Base-by-base conservation (phyloP, 2,797 vertebrate species). In the Parambassis ranga region DNA sequence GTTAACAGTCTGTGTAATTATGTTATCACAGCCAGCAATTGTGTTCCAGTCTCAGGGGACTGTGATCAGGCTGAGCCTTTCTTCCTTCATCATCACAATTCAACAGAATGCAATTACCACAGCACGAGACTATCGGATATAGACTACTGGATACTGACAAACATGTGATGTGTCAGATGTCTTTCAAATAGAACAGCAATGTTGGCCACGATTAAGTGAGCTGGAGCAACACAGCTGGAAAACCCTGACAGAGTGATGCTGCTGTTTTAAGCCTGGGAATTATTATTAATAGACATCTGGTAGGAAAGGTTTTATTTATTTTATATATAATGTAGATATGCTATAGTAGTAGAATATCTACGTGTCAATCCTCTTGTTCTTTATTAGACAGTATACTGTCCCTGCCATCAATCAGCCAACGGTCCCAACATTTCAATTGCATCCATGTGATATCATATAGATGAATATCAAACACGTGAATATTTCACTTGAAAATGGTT, bases 1-100 rank as follows among this genome's bases (percentile, higher is more conserved):
- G 71, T 75, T 82, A 85, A 87, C 72, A 78, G 64, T 71, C 57
- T 74, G 67, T 48, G 49, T 81, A 82, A 84, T 87, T 74, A 78
- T 50, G 56, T 77, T 77, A 73, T 77, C 69, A 75, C 55, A 63
- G 68, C 13, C 70, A 81, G 61, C 58, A 50, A 77, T 65, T 52
- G 64, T 71, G 28, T 16, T 52, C 19, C n/a, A 10, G 39, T 71
- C 75, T 71, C 70, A 2, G 8, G 55, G 57, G 71, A 47, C 24
- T 9, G 47, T 2, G 9, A 33, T 65, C 16, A 58, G 57, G 1
- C 52, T 30, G 8, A 51, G 53, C 16, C 38, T 41, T 68, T 50
- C 52, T 60, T 7, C 37, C 60, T 58, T 28, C 61, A 73, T 73
- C 74, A 75, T 66, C 62, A 70, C 60, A 72, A 78, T 66, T 56